Base-by-base conservation (phyloP, 2,888 invertebrate species). In the Xestia xanthographa region DNA sequence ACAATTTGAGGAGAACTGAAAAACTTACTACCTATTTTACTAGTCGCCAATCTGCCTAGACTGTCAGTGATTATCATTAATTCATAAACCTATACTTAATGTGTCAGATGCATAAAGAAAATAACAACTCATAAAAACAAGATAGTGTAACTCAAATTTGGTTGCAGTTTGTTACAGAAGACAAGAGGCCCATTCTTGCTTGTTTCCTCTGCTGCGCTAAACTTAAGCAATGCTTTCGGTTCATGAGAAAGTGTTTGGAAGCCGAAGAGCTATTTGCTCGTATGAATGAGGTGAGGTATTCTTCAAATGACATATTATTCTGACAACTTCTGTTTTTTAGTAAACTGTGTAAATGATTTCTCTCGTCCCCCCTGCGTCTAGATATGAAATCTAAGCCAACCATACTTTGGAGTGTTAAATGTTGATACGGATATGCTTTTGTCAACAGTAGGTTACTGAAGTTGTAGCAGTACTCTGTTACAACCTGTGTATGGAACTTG, bases 271-370 rank as follows among this genome's bases (percentile, higher is more conserved):
- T 29, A 58, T 58, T 58, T 8, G 8, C 17, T 58, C 58, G 14
- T 17, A 56, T 56, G 26, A 56, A 62, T 62, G 38, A 62, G 62
- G 62, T 62, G n/a, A n/a, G n/a, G 62, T 12, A 38, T 62, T 38
- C 6, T 38, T 12, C 38, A 62, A 14, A n/a, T 62, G 38, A 62
- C 2, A 12, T 62, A n/a, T 22, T 5, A 22, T 60, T 5, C 11
- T 22, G 11, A 11, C 12, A 22, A 1, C 4, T 26, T 56, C 5
- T 41, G 41, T 41, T 41, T 41, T 41, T 26, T 5, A 26, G 1
- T 56, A 0, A 14, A 26, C 5, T 26, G 2, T 56, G n/a, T 2
- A 14, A 12, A 14, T 26, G 14, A 26, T 56, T 14, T 56, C 26
- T 12, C 4, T 48, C 9, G 41, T 41, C 5, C 5, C 12, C 12